phyloP scores from a whole-genome alignment of 35 echinoderm and acorn worm genomes.

The Apostichopus parvimensis region DNA sequence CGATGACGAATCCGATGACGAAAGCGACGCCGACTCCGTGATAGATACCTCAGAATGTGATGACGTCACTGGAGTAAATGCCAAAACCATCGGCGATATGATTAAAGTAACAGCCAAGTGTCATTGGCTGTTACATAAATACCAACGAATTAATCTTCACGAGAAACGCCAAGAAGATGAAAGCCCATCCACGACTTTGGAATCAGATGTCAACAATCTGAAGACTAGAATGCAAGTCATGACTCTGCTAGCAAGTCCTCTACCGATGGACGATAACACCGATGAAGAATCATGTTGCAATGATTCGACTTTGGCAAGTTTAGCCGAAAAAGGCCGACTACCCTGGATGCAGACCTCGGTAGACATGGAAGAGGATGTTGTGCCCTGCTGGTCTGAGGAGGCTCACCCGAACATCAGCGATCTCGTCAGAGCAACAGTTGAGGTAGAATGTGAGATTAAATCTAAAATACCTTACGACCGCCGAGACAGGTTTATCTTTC shows the following conservation, averaged over 20 bases:
- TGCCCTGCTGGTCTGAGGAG: conserved; percentile 23
- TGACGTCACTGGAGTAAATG: neutral
- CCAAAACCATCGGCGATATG: conserved; percentile 1
- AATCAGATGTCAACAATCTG: no score
- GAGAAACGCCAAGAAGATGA: no score
- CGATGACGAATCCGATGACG: conserved; percentile 22
- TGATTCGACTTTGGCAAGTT: neutral
- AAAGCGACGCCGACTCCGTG: conserved; percentile 23
- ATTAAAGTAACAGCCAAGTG: conserved; percentile 19
- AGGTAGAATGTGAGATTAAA: conserved; percentile 26
- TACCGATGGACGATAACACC: conserved; percentile 27
- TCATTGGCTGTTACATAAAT: no score
- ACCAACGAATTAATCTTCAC: no score
- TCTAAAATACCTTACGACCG: conserved; percentile 5
- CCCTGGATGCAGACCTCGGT: conserved; percentile 6
- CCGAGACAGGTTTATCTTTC: no score
- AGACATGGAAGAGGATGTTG: neutral
- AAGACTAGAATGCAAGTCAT: conserved; percentile 28
- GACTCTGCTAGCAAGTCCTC: conserved; percentile 1
- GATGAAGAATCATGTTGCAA: neutral
- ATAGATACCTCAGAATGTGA: conserved; percentile 34
- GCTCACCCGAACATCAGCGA: neutral
- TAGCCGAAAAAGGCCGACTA: conserved; percentile 30
- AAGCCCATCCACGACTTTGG: no score
- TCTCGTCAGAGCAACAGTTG: conserved; percentile 1